These are phyloP conservation scores for Saturnia japonica DNA, from an alignment of 2,888 invertebrate genomes.

Conservation along the genomic window DNA sequence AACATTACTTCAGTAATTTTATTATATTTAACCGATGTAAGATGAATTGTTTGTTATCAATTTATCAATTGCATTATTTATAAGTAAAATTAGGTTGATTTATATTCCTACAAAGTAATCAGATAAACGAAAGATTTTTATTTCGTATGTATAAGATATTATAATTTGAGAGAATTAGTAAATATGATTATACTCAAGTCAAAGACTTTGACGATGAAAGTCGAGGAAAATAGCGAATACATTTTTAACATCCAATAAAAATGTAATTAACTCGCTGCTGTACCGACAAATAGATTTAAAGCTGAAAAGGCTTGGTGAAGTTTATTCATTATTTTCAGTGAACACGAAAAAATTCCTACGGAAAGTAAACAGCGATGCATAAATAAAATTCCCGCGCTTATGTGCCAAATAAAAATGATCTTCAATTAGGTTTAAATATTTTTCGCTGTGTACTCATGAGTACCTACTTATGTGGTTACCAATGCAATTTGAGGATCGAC, in stretches of 20 bases:
- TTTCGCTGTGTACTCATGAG: not conserved
- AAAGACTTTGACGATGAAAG: conserved; percentile 6
- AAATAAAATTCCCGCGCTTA: conserved; percentile 25
- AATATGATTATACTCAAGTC: not conserved
- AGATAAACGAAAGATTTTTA: not conserved
- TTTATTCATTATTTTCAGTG: conserved; percentile 45
- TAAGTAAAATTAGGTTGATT: not conserved
- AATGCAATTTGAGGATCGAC: not conserved
- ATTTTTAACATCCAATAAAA: conserved; percentile 27
- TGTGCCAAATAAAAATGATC: not conserved
- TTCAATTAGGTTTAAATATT: too few relatives aligned
- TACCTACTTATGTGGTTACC: not conserved
- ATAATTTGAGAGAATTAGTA: not conserved
- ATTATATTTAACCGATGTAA: not conserved
- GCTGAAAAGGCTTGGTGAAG: conserved; percentile 35
- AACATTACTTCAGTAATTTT: conserved; percentile 13
- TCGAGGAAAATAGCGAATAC: not conserved
- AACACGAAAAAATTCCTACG: conserved; percentile 33
- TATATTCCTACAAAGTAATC: not conserved
- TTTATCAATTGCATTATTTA: not conserved
- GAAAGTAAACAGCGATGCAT: conserved; percentile 30
- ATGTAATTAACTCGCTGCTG: conserved; percentile 38
- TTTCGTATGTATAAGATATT: not conserved
- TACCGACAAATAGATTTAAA: conserved; percentile 41
- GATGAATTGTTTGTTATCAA: not conserved